Evolutionary conservation across 2,113 vertebrate genomes (phyloP).

Genomic region (Paralichthys olivaceus): DNA sequence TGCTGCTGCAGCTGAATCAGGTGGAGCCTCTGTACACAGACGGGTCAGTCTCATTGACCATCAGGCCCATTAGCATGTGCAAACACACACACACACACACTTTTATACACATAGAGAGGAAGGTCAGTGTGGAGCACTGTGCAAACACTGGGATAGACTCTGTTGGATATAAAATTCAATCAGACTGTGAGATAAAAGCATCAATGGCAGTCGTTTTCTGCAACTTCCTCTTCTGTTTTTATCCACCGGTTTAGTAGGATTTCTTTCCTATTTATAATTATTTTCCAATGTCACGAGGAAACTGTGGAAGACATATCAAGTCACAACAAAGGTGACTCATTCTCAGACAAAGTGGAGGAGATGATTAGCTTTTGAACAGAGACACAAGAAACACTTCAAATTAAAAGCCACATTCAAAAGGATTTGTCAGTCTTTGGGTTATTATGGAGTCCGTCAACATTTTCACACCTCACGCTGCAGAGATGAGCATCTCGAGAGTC

Average conservation of each 20-base stretch:
- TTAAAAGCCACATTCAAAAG: constrained; percentile 2
- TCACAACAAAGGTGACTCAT: constrained; percentile 32
- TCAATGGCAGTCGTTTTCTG: not conserved
- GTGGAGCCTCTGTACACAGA: not conserved
- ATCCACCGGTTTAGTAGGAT: constrained; percentile 11
- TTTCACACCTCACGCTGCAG: not conserved
- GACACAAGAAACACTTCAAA: not conserved
- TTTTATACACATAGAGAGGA: not conserved
- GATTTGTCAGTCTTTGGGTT: not conserved
- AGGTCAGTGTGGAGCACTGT: not conserved
- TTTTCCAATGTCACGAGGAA: constrained; percentile 8
- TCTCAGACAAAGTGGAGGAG: constrained; percentile 1
- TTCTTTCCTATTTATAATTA: not conserved
- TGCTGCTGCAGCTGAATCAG: not conserved
- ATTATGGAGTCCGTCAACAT: not conserved
- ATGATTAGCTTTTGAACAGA: not conserved
- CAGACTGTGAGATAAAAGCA: not conserved
- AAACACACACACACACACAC: not conserved
- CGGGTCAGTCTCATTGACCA: constrained; percentile 7
- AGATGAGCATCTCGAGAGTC: not conserved
- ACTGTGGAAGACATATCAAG: not conserved
- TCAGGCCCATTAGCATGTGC: constrained; percentile 9
- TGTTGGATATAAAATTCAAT: not conserved
- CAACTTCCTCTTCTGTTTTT: constrained; percentile 3
- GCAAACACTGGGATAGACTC: not conserved